Evolutionary conservation across 2,888 invertebrate species (phyloP), one percentile per base, ranked within the genome.

Genomic region (Kuschelorhynchus macadamiae): DNA sequence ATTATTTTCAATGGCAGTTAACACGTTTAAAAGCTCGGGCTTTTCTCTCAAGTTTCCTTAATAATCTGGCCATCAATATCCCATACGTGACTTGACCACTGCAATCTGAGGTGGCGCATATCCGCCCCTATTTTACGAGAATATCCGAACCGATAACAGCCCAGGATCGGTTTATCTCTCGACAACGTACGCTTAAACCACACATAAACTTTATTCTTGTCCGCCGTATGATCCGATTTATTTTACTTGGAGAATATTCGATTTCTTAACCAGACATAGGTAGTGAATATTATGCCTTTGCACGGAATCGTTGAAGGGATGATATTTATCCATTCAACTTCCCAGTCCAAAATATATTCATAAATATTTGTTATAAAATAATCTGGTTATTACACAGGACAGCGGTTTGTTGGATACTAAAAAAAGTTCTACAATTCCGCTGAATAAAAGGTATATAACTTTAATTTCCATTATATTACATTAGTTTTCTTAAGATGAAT

Each of bases 151-250:
- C 36, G 52, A 52, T 52, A 52, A 52, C 36, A 36, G 52, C 20
- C 11, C 33, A 20, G 47, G 30, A 56, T 64, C 56, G 64, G 64
- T 55, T 64, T 64, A 64, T 64, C 64, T 56, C 46, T 56, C 64
- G 55, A 56, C 64, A 64, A 64, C 56, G 64, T 39, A 64, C 64
- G 64, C 41, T 41, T 64, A 49, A 56, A 46, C 53, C 64, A 17
- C 47, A 49, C 41, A 64, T 64, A 64, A 64, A 64, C 41, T 64
- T 64, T 41, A 56, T 56, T 64, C 41, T 41, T 39, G 16, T 41
- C 18, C 56, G 56, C 18, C 53, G 49, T 33, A 41, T 64, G 53
- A 64, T 64, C 64, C 49, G 64, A 64, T 64, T 64, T 64, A 64
- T 64, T 64, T 25, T 56, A 56, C 56, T 64, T 62, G 39, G 53